A percentile compares a stretch with the other conserved stretches of the same genome.
Conservation (phyloP, 2,113 vertebrate genomes). For the Nothocercus julius region DNA sequence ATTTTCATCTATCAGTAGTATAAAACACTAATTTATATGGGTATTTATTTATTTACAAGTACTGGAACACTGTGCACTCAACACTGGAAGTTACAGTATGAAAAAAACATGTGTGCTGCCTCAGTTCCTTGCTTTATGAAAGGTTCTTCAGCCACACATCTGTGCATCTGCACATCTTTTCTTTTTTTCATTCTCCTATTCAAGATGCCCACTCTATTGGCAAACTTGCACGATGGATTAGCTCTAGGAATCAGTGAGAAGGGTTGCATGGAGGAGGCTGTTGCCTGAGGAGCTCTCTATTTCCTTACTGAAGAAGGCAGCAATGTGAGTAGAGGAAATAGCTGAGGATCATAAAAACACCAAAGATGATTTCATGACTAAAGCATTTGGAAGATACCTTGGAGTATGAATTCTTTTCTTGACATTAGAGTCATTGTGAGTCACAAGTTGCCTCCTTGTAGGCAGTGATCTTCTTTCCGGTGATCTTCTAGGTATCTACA, state of each 20-base stretch:
- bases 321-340: neutral
- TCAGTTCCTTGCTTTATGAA: neutral
- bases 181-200: neutral
- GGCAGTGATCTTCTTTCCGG: neutral
- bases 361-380: neutral
- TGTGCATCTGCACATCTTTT: neutral
- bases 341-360: neutral
- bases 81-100: neutral
- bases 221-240: neutral
- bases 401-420: neutral
- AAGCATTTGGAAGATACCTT: neutral
- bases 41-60: neutral
- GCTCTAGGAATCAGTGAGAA: neutral
- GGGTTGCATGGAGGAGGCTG: neutral
- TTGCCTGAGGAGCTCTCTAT: neutral
- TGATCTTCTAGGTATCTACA: rapidly evolving
- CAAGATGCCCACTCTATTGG: neutral
- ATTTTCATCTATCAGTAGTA: neutral
- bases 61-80: neutral
- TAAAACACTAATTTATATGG: neutral
- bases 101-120: neutral
- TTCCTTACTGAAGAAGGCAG: neutral
- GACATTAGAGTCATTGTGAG: neutral
- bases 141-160: neutral
- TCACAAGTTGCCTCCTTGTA: neutral